phyloP scores from a whole-genome alignment of 1,140 invertebrate species.

The Pogonomyrmex californicus region DNA sequence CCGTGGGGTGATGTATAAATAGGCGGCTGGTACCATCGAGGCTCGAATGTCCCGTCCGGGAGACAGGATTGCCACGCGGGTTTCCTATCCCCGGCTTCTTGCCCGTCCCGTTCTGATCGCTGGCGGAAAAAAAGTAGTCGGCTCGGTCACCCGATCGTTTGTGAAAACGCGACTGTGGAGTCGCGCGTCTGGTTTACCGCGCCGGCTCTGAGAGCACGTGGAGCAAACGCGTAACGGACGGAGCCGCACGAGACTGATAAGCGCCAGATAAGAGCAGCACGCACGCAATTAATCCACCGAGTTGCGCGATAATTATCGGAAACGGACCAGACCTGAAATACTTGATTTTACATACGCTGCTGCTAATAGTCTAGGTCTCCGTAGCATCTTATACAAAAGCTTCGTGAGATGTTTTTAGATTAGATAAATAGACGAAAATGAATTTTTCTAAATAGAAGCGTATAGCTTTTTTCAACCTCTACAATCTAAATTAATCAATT shows the following conservation, averaged over 20 bases:
- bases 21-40: background rate
- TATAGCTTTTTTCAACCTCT: background rate
- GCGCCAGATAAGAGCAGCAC: background rate
- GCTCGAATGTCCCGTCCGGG: slow-evolving; percentile 5
- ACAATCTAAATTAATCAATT: background rate
- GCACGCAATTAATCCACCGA: background rate
- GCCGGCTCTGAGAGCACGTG: background rate
- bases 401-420: background rate
- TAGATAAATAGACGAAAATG: background rate
- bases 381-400: background rate
- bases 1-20: slow-evolving; percentile 31
- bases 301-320: background rate
- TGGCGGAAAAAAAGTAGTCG: background rate
- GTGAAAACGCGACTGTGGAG: slow-evolving; percentile 11
- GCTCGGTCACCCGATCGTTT: background rate
- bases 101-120: slow-evolving; percentile 6
- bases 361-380: background rate
- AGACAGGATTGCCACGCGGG: slow-evolving; percentile 29
- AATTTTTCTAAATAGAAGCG: background rate
- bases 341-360: background rate
- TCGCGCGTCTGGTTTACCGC: slow-evolving; percentile 21
- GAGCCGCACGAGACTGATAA: slow-evolving; percentile 11
- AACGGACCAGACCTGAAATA: background rate
- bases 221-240: background rate
- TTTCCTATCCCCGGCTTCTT: slow-evolving; percentile 13